Percentiles rank a stretch among this genome's conserved stretches.
Conservation (phyloP, 2,113 vertebrate genomes). For the Tinamus guttatus region DNA sequence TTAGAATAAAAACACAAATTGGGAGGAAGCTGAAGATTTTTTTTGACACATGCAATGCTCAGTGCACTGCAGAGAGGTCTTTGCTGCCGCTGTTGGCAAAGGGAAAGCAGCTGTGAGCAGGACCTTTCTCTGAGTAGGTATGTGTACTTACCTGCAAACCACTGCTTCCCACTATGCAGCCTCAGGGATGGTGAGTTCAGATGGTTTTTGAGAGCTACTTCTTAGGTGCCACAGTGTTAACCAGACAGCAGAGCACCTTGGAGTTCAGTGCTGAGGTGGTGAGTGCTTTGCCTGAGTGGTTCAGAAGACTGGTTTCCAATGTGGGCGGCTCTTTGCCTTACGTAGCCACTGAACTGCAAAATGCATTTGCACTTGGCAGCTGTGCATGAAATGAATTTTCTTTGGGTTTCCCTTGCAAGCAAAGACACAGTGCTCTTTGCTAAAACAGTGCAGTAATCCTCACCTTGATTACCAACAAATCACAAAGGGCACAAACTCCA, state of each 20-base stretch:
- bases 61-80: too few species aligned
- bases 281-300: not conserved
- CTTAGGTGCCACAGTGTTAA: not conserved
- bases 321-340: not conserved
- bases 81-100: too few species aligned
- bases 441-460: not conserved
- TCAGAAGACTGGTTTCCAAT: not conserved
- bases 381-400: not conserved
- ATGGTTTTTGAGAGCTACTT: not conserved
- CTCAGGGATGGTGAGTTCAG: not conserved
- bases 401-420: not conserved
- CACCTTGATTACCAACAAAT: not conserved
- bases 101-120: too few species aligned
- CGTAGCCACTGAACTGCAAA: not conserved
- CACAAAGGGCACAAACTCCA: not conserved
- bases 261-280: not conserved
- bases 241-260: not conserved
- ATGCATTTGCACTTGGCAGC: not conserved
- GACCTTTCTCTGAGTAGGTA: not conserved
- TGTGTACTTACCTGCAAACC: not conserved
- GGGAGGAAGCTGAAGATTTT: too few species aligned
- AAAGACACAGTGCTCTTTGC: not conserved
- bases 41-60: too few species aligned
- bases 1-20: too few species aligned
- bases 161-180: not conserved